These are phyloP conservation scores for Chromobotia macracanthus DNA, from an alignment of 2,797 vertebrate genomes.

Conservation along the genomic window DNA sequence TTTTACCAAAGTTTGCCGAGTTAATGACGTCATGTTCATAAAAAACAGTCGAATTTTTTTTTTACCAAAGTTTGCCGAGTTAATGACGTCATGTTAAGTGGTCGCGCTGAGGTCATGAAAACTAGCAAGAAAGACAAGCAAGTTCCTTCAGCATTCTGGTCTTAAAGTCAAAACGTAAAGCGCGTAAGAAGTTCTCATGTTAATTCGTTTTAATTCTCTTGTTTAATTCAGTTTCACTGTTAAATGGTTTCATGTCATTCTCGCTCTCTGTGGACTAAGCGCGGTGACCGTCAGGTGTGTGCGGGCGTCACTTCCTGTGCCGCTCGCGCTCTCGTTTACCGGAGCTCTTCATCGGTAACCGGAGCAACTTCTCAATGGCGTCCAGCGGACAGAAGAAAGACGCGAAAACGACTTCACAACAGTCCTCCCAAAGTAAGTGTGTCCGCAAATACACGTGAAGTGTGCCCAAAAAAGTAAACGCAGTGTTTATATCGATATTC, in stretches of 20 bases:
- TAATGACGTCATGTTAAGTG: too few relatives aligned
- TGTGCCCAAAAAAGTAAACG: not conserved
- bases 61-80: not conserved
- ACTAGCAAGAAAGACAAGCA: too few relatives aligned
- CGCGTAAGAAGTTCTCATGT: too few relatives aligned
- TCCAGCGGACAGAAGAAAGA: conserved; percentile 50
- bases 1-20: not conserved
- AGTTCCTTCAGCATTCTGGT: too few relatives aligned
- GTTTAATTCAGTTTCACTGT: too few relatives aligned
- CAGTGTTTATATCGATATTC: too few relatives aligned
- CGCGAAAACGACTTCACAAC: conserved; percentile 45
- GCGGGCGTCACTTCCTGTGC: conserved; percentile 63
- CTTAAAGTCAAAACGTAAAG: too few relatives aligned
- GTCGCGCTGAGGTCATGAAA: too few relatives aligned
- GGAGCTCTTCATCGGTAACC: not conserved
- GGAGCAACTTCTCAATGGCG: conserved; percentile 62
- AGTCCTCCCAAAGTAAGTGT: conserved; percentile 68
- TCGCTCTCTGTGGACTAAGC: too few relatives aligned
- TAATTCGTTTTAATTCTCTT: too few relatives aligned
- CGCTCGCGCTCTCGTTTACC: not conserved
- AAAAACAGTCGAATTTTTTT: too few relatives aligned
- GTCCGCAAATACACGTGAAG: not conserved
- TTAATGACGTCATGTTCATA: not conserved
- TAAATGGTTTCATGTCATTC: too few relatives aligned
- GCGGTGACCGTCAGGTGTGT: conserved; percentile 23